Base-by-base conservation (phyloP, 2,797 vertebrate species). In the Tinamus major region DNA sequence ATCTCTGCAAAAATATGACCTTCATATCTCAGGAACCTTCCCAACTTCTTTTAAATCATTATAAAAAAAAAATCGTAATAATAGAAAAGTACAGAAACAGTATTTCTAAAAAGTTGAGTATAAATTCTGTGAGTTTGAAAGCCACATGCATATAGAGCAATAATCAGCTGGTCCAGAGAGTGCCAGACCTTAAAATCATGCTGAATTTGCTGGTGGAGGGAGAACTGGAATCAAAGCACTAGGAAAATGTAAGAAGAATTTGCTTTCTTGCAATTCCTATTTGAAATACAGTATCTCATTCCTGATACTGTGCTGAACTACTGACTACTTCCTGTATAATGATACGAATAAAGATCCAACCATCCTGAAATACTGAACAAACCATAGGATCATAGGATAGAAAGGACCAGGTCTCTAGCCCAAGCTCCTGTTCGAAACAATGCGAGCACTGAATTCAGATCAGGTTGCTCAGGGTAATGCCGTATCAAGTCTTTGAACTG, bases 91-190 rank as follows among this genome's bases (percentile, higher is more conserved):
- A 35, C 4, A 9, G 42, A 46, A 33, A 8, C 12, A 49, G 0
- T 27, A 39, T 33, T 65, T 83, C 4, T 61, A 71, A 77, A 83
- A 77, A 53, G 8, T 8, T 6, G 4, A 5, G 1, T 24, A 46
- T 59, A 19, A 19, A 6, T 68, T 83, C 69, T 48, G 26, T 44
- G 7, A 51, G 29, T 67, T 53, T 42, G 29, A 44, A 90, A 75
- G 6, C 59, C 7, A 70, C 2, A 0, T 46, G 15, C 8, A 14
- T 1, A 1, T 51, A 51, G 20, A 33, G 42, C 59, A 35, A 27
- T 74, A 69, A 49, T 37, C 10, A 0, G 51, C 24, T 76, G 9
- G 2, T 55, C 18, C 31, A 61, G 35, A 75, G 23, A 35, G 9
- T 10, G 11, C 6, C 18, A 0, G 2, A 77, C 31, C 11, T 78